A percentile compares a stretch with the other conserved stretches of the same genome.
Conservation (phyloP, 2,888 invertebrate species). For the Athalia circularis region DNA sequence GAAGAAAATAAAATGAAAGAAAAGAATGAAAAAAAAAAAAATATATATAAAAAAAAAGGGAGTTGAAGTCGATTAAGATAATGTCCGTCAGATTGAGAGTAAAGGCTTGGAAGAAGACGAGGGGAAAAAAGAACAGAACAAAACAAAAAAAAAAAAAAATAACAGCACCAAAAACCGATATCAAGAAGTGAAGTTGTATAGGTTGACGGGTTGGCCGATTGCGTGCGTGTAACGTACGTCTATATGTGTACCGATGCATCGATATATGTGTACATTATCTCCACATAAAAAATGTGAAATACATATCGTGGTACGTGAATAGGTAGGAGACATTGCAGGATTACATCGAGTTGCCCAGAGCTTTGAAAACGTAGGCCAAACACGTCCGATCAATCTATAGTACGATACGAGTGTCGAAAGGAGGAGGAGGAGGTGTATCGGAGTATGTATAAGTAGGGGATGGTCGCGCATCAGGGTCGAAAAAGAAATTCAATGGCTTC, state of each 20-base stretch:
- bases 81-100: conserved; percentile 4
- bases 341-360: not conserved
- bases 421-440: not conserved
- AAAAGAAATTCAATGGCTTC: conserved; percentile 25
- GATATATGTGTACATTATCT: too few species aligned
- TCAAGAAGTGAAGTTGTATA: not conserved
- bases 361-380: conserved; percentile 36
- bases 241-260: too few species aligned
- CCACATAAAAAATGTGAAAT: too few species aligned
- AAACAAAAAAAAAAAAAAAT: not conserved
- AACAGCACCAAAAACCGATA: not conserved
- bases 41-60: too few species aligned
- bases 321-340: too few species aligned
- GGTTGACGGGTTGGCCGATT: not conserved
- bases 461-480: not conserved
- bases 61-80: conserved; percentile 17
- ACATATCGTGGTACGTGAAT: too few species aligned
- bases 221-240: not conserved
- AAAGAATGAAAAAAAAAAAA: too few species aligned
- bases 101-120: not conserved
- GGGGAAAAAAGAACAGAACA: too few species aligned
- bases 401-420: conserved; percentile 7
- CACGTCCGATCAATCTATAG: conserved; percentile 25
- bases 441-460: too few species aligned
- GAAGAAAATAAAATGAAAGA: too few species aligned